Evolutionary conservation across 1,140 invertebrate species (phyloP).

Genomic region (Bombus affinis): DNA sequence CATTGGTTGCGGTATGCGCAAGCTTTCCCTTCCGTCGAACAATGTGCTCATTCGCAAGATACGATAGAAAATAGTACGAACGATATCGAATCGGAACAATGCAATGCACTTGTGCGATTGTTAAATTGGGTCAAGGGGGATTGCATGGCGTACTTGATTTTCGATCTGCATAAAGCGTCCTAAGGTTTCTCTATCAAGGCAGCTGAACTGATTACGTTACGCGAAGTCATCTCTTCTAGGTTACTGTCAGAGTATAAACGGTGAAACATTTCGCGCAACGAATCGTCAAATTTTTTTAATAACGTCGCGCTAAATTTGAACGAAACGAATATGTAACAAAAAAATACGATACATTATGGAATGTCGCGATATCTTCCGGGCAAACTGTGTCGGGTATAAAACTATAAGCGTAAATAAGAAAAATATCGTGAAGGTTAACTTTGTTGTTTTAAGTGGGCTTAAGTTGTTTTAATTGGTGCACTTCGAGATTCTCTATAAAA

Average conservation of each 20-base stretch:
- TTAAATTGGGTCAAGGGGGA: constrained; percentile 66
- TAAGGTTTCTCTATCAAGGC: constrained; percentile 69
- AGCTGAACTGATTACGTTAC: constrained; percentile 61
- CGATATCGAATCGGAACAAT: constrained; percentile 28
- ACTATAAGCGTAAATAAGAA: too few species aligned
- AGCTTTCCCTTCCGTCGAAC: not conserved
- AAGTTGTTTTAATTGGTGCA: too few species aligned
- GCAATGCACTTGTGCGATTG: constrained; percentile 34
- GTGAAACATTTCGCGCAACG: not conserved
- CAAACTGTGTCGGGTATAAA: too few species aligned
- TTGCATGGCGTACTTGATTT: constrained; percentile 58
- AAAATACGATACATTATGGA: not conserved
- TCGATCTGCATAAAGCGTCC: constrained; percentile 63
- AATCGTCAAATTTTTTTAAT: not conserved
- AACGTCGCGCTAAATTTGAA: too few species aligned
- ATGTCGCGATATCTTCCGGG: not conserved
- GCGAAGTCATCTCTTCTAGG: constrained; percentile 28
- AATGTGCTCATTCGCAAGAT: not conserved
- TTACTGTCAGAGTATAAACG: not conserved
- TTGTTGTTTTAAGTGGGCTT: too few species aligned
- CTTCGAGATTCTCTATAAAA: too few species aligned
- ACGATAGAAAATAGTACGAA: not conserved
- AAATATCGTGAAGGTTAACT: too few species aligned
- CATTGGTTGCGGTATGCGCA: too few species aligned
- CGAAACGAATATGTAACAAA: not conserved